Percentiles rank a stretch among this genome's conserved stretches.
phyloP scores from a whole-genome alignment of 2,113 vertebrate genomes.

The Halcyon malimbica region DNA sequence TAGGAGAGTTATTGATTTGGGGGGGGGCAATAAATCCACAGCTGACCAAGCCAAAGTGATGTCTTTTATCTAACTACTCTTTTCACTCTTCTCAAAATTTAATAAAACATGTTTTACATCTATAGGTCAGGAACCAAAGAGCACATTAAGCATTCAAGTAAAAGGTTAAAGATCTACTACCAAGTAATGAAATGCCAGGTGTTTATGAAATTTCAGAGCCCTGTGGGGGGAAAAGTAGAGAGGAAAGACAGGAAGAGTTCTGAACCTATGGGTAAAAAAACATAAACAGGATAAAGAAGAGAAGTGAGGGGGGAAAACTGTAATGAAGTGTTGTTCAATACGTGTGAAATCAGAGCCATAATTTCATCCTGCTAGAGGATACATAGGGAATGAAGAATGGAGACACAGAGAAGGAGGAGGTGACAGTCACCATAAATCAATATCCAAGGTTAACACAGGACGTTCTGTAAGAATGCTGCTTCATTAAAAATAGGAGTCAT shows the following conservation, averaged over 20 bases:
- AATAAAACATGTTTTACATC: slow-evolving; percentile 31
- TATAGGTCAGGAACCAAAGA: slow-evolving; percentile 45
- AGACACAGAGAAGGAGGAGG: slow-evolving; percentile 8
- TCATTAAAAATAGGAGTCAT: neutral
- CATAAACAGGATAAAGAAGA: slow-evolving; percentile 62
- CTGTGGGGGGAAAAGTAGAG: slow-evolving; percentile 18
- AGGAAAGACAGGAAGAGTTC: slow-evolving; percentile 20
- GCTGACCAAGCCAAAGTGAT: neutral
- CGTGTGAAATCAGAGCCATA: slow-evolving; percentile 26
- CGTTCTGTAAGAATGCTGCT: neutral
- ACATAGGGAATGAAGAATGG: slow-evolving; percentile 54
- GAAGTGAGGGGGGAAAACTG: neutral
- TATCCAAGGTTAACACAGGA: slow-evolving; percentile 27
- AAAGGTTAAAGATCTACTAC: slow-evolving; percentile 57
- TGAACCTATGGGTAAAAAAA: slow-evolving; percentile 44
- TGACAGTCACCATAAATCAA: slow-evolving; percentile 32
- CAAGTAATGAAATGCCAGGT: slow-evolving; percentile 66
- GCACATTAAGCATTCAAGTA: slow-evolving; percentile 21
- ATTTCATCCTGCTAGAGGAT: slow-evolving; percentile 54
- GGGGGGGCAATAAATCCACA: neutral
- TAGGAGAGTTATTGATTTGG: neutral
- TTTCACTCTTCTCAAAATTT: neutral
- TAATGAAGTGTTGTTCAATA: slow-evolving; percentile 39
- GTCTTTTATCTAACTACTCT: neutral
- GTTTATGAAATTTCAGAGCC: slow-evolving; percentile 66